A percentile compares a stretch with the other conserved stretches of the same genome.
Conservation (phyloP, 2,113 vertebrate genomes). For the Pterophyllum scalare region DNA sequence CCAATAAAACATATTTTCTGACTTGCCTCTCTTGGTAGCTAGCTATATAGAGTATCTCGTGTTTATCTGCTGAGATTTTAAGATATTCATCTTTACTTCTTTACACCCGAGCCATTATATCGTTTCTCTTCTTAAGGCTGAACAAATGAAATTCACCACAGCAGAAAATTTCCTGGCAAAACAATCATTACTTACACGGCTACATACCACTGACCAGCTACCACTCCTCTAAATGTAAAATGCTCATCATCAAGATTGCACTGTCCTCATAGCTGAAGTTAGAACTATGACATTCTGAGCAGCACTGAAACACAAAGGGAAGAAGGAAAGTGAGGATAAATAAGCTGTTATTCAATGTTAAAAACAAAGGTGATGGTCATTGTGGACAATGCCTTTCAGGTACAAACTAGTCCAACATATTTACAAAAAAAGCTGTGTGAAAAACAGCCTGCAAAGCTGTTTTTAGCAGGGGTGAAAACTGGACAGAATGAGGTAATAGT, state of each 20-base stretch:
- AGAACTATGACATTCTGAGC: not conserved
- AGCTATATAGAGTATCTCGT: not conserved
- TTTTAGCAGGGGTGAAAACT: not conserved
- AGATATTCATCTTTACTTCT: not conserved
- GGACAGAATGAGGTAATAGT: not conserved
- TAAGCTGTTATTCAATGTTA: not conserved
- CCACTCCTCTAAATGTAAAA: conserved; percentile 15
- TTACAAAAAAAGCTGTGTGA: not conserved
- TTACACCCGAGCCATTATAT: not conserved
- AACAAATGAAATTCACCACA: not conserved
- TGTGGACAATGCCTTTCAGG: not conserved
- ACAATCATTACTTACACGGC: conserved; percentile 2
- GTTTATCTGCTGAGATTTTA: not conserved
- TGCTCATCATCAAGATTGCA: not conserved
- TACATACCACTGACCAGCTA: conserved; percentile 31
- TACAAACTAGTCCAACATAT: not conserved
- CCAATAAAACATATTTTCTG: not conserved
- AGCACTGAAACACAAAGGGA: not conserved
- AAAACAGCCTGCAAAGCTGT: not conserved
- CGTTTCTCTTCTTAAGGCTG: conserved; percentile 1
- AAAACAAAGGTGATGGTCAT: not conserved
- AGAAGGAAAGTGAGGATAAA: not conserved
- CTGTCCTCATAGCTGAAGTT: not conserved
- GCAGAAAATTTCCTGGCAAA: not conserved
- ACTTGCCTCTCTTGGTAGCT: not conserved